Evolutionary conservation across 1,140 invertebrate genomes (phyloP).

Genomic region (Trachymyrmex septentrionalis): DNA sequence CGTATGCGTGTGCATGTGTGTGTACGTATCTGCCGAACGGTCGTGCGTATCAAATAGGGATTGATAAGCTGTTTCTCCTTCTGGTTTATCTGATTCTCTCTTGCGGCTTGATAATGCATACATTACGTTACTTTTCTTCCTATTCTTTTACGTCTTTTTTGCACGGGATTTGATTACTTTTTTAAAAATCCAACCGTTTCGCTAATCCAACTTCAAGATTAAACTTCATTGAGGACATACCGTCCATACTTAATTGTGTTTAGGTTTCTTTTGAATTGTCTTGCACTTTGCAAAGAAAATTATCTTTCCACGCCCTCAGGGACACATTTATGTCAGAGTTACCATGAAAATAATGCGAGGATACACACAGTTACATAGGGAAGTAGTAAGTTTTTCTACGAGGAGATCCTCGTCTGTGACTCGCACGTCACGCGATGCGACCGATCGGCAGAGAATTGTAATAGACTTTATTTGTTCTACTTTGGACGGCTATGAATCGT

Average conservation of each 20-base stretch:
- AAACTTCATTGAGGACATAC: conserved; percentile 19
- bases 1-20: conserved; percentile 82
- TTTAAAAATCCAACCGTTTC: neutral
- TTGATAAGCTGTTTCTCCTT: conserved; percentile 5
- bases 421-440: conserved; percentile 50
- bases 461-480: conserved; percentile 78
- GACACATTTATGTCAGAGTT: conserved; percentile 2
- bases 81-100: neutral
- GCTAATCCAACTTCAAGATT: conserved; percentile 24
- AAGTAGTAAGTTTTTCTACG: conserved; percentile 13
- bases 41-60: conserved; percentile 55
- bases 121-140: neutral
- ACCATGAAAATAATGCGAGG: conserved; percentile 15
- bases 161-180: neutral
- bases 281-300: conserved; percentile 17
- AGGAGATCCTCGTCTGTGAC: neutral
- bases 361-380: neutral
- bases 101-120: neutral
- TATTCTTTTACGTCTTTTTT: neutral
- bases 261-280: conserved; percentile 24
- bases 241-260: conserved; percentile 35
- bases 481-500: conserved; percentile 78
- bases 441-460: conserved; percentile 73
- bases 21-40: conserved; percentile 79
- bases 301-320: neutral